phyloP scores from a whole-genome alignment of 1,140 invertebrate species.

The Cydia fagiglandana region DNA sequence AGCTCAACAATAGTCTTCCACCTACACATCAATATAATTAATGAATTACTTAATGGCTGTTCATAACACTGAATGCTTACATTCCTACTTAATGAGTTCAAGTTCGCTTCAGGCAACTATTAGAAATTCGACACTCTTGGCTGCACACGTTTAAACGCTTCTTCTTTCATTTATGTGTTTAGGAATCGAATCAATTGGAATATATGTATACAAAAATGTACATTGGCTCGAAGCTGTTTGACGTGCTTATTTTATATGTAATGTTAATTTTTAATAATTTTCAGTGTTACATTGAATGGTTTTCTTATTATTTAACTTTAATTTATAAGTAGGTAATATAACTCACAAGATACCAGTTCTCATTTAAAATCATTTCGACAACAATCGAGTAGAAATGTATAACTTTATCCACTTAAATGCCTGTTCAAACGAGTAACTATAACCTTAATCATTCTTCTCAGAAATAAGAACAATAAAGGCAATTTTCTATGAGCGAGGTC shows the following conservation, averaged over 20 bases:
- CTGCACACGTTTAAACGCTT: constrained; percentile 76
- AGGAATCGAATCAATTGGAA: constrained; percentile 62
- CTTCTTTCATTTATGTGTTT: constrained; percentile 77
- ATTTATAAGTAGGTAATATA: constrained; percentile 1
- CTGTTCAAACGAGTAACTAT: background rate
- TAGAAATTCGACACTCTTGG: constrained; percentile 77
- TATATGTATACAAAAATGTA: constrained; percentile 65
- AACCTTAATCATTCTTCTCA: background rate
- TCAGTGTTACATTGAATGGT: constrained; percentile 73
- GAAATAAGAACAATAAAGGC: background rate
- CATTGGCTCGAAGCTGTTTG: constrained; percentile 77
- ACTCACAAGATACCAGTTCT: background rate
- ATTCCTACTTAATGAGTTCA: constrained; percentile 61
- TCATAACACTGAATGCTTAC: constrained; percentile 76
- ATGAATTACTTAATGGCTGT: constrained; percentile 67
- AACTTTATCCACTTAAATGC: background rate
- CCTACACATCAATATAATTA: constrained; percentile 55
- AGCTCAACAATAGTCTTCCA: constrained; percentile 52
- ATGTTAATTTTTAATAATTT: constrained; percentile 62
- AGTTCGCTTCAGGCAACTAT: constrained; percentile 74
- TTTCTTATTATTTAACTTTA: constrained; percentile 58
- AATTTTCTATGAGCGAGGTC: background rate
- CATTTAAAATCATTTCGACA: background rate
- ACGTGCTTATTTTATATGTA: constrained; percentile 77
- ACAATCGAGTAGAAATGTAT: background rate